Percentiles rank a stretch among this genome's conserved stretches.
Conservation (phyloP, 2,888 invertebrate genomes). For the Ernsta delagoae region DNA sequence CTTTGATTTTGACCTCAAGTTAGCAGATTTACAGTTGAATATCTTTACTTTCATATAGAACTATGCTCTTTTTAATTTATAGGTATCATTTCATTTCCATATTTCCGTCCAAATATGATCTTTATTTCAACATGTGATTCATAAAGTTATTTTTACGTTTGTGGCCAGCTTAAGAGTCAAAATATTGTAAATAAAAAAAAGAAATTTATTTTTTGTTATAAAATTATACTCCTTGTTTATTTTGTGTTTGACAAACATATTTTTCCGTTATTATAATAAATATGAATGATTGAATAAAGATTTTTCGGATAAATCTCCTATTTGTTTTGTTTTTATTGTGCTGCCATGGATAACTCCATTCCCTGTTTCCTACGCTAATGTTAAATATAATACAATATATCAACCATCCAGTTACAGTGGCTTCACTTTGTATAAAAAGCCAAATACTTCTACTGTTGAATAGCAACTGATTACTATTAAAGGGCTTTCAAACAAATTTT, state of each 20-base stretch:
- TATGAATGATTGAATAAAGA: conserved; percentile 73
- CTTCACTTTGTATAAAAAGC: no score
- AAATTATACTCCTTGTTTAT: conserved; percentile 71
- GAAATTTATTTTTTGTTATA: conserved; percentile 73
- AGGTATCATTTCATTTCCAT: conserved; percentile 18
- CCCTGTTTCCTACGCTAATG: no score
- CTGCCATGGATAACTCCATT: no score
- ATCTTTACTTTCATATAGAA: no score
- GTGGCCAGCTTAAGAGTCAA: conserved; percentile 45
- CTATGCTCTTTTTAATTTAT: no score
- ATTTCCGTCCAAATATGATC: conserved; percentile 32
- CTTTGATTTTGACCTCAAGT: background rate
- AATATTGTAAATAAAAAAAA: conserved; percentile 65
- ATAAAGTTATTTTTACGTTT: conserved; percentile 29
- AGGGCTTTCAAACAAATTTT: no score
- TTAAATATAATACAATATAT: no score
- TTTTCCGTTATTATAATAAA: conserved; percentile 69
- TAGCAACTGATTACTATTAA: no score
- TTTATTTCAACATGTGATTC: conserved; percentile 16
- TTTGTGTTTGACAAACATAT: conserved; percentile 70
- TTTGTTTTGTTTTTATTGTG: conserved; percentile 45
- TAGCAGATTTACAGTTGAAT: background rate
- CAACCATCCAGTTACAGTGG: no score
- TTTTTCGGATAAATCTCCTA: conserved; percentile 69
- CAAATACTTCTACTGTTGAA: no score